These are phyloP conservation scores for Atlantisia rogersi DNA, from an alignment of 2,113 vertebrate species.

Conservation along the genomic window DNA sequence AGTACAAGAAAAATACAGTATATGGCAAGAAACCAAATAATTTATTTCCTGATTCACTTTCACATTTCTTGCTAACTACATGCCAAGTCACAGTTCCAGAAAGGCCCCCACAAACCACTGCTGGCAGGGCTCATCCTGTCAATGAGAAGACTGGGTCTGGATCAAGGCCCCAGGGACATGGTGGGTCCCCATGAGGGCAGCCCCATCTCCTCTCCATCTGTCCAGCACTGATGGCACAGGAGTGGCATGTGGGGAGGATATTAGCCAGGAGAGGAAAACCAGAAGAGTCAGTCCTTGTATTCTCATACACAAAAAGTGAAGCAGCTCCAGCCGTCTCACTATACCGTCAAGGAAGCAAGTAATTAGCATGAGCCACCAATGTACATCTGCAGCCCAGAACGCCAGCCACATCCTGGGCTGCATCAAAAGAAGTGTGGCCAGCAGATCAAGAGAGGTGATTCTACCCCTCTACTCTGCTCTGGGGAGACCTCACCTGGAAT, in stretches of 20 bases:
- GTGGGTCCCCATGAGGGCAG: accelerated
- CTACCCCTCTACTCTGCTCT: no score
- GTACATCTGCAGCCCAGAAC: no score
- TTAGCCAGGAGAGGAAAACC: neutral
- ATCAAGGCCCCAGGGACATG: accelerated
- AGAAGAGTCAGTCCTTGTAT: neutral
- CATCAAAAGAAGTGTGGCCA: no score
- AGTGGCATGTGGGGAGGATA: accelerated
- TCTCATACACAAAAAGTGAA: neutral
- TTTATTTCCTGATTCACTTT: neutral
- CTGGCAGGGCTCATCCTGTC: neutral
- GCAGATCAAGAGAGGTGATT: no score
- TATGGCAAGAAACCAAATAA: neutral
- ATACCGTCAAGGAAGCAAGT: neutral
- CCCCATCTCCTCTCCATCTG: neutral
- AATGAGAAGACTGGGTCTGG: neutral
- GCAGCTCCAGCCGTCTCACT: neutral
- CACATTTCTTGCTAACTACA: neutral
- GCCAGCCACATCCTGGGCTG: no score
- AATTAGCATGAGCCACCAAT: neutral
- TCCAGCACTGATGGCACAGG: neutral
- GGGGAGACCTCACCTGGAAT: no score
- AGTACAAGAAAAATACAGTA: neutral
- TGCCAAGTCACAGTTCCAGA: neutral
- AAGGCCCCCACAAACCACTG: neutral